These are phyloP conservation scores for Lysandra bellargus DNA, from an alignment of 2,888 invertebrate species.

Conservation along the genomic window DNA sequence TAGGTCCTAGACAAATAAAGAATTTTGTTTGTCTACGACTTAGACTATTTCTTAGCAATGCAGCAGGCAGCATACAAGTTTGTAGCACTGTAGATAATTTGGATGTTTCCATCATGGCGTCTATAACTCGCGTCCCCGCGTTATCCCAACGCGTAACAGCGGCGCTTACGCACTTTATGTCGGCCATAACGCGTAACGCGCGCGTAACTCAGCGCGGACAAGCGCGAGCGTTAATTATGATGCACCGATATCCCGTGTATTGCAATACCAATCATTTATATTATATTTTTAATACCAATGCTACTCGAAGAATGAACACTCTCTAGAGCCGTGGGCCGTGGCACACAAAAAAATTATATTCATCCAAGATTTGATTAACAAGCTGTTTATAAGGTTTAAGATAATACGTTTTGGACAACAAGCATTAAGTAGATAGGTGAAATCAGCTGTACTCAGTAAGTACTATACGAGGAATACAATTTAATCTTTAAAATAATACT, in stretches of 20 bases:
- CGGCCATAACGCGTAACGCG: slow-evolving; percentile 52
- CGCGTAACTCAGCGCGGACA: slow-evolving; percentile 58
- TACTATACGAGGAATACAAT: no score
- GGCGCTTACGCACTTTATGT: slow-evolving; percentile 47
- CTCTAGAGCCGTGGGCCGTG: neutral
- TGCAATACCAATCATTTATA: neutral
- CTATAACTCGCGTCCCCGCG: slow-evolving; percentile 45
- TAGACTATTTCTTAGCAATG: no score
- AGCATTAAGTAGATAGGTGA: no score
- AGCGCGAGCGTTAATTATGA: slow-evolving; percentile 53
- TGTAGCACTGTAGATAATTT: neutral
- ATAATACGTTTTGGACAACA: no score
- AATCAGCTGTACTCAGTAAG: no score
- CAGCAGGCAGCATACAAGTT: no score
- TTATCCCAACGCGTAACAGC: slow-evolving; percentile 52
- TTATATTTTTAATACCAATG: neutral
- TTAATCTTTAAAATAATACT: neutral
- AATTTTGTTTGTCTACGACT: no score
- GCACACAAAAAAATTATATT: neutral
- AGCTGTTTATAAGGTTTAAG: no score
- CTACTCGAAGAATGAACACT: neutral
- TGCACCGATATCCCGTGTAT: slow-evolving; percentile 41
- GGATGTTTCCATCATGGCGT: neutral
- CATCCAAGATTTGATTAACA: no score
- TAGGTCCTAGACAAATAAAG: no score